Evolutionary conservation across 2,888 invertebrate species (phyloP).

Genomic region (Caradrina kadenii): DNA sequence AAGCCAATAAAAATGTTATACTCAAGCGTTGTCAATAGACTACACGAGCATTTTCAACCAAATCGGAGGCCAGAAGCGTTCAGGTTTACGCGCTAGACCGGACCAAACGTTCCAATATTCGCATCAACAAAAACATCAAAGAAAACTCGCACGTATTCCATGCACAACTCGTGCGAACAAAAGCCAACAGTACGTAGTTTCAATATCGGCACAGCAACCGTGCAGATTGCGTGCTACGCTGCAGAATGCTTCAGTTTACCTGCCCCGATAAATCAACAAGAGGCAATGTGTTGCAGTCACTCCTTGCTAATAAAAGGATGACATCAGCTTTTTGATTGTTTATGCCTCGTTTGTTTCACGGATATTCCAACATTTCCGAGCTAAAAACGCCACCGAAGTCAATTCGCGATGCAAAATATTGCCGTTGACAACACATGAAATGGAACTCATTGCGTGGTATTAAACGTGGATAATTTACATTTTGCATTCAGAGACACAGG

Average conservation of each 20-base stretch:
- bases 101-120: conserved; percentile 16
- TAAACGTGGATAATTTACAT: conserved; percentile 44
- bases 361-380: conserved; percentile 68
- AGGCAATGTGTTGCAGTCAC: conserved; percentile 45
- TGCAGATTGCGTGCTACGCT: conserved; percentile 48
- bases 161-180: conserved; percentile 30
- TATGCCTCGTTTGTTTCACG: conserved; percentile 68
- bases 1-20: background rate
- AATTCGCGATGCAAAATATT: conserved; percentile 58
- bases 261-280: conserved; percentile 67
- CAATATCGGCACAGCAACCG: conserved; percentile 51
- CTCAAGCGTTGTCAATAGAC: background rate
- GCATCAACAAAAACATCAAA: conserved; percentile 34
- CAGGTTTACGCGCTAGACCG: conserved; percentile 9
- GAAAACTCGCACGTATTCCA: conserved; percentile 30
- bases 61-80: conserved; percentile 1
- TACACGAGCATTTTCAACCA: background rate
- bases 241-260: conserved; percentile 55
- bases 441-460: conserved; percentile 60
- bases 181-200: conserved; percentile 43
- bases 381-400: conserved; percentile 55
- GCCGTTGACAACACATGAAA: conserved; percentile 67
- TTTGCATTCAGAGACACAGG: conserved; percentile 22
- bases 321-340: conserved; percentile 76
- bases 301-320: conserved; percentile 63